Percentiles rank a stretch among this genome's conserved stretches.
Conservation (phyloP, 2,113 vertebrate species). For the Vulpes lagopus region DNA sequence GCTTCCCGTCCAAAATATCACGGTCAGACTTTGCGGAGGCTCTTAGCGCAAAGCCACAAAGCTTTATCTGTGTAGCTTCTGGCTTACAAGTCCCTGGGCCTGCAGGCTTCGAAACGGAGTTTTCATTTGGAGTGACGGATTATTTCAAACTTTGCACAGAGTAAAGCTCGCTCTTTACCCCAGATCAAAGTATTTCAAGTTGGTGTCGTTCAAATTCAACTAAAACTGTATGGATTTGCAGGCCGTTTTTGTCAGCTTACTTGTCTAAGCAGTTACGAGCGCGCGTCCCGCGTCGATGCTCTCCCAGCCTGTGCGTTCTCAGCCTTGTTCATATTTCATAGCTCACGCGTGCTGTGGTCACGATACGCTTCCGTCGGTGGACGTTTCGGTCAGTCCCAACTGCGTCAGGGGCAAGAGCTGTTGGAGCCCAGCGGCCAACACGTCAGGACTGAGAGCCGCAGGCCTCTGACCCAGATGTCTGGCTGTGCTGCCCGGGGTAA, state of each 20-base stretch:
- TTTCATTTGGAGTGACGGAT: neutral
- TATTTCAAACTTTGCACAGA: neutral
- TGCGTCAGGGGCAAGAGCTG: rapidly evolving
- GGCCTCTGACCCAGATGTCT: neutral
- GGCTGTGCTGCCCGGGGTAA: rapidly evolving
- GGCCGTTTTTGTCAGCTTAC: neutral
- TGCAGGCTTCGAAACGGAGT: neutral
- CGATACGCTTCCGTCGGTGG: rapidly evolving
- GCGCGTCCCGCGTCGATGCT: rapidly evolving
- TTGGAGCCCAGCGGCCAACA: rapidly evolving
- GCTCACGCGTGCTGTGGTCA: rapidly evolving
- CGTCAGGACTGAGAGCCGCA: neutral
- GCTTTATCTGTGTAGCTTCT: neutral
- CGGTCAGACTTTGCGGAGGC: neutral
- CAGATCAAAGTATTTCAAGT: neutral
- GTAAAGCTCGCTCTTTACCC: neutral
- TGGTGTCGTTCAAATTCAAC: neutral
- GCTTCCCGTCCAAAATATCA: neutral
- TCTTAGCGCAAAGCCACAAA: neutral
- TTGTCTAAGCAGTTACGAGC: neutral
- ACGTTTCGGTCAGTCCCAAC: neutral
- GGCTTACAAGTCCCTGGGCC: neutral
- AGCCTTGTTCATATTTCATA: rapidly evolving
- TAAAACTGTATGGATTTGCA: neutral
- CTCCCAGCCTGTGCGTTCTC: neutral